Conservation (phyloP, 2,113 vertebrate genomes). For the Gallinago media region DNA sequence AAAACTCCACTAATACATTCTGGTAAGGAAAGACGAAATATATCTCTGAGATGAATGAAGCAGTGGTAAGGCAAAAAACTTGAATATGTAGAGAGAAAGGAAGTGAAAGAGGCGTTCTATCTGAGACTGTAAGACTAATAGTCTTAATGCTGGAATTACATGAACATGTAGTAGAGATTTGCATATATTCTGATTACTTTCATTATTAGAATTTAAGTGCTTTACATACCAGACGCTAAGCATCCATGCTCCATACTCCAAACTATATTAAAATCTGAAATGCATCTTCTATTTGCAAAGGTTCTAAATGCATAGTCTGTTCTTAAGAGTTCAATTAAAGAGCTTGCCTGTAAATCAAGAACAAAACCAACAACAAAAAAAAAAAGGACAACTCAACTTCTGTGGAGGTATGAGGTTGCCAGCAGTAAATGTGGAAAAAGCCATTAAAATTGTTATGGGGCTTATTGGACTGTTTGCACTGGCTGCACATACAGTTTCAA, state of each 20-base stretch:
- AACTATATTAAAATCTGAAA: background rate
- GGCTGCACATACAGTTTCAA: background rate
- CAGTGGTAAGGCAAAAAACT: background rate
- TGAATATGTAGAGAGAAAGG: background rate
- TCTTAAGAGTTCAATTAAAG: background rate
- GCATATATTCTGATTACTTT: background rate
- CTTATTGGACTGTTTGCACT: background rate
- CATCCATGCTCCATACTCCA: background rate
- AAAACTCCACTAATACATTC: constrained; percentile 20
- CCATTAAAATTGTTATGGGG: background rate
- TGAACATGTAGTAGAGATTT: background rate
- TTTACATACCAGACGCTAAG: background rate
- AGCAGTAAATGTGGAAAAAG: constrained; percentile 42
- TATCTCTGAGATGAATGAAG: background rate
- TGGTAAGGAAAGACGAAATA: constrained; percentile 37
- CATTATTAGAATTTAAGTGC: background rate
- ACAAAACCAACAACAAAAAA: background rate
- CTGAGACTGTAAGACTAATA: background rate
- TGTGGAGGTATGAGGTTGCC: background rate
- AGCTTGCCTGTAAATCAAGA: constrained; percentile 3
- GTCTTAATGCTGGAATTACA: background rate
- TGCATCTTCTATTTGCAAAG: background rate
- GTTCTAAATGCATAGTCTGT: background rate
- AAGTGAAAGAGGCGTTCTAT: background rate
- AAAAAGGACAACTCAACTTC: background rate